phyloP scores from a whole-genome alignment of 2,888 invertebrate species.

The Phymatocera aterrima region DNA sequence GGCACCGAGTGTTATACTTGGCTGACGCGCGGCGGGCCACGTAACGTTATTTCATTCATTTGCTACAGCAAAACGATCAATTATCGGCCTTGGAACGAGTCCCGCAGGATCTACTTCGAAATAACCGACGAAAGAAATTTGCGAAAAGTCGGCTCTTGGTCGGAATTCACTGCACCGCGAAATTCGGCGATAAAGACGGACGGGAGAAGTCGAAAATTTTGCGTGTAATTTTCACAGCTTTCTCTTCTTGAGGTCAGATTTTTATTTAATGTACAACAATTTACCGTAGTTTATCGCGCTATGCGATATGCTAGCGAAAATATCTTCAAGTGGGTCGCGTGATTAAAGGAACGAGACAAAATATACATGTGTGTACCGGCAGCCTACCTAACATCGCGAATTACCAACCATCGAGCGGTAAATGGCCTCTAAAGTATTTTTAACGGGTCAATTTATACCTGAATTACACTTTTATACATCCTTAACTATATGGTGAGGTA shows the following conservation, averaged over 20 bases:
- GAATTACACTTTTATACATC: background rate
- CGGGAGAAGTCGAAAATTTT: no score
- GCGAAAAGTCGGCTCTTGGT: no score
- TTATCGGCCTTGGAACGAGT: background rate
- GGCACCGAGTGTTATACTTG: background rate
- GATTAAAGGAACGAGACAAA: slow-evolving; percentile 33
- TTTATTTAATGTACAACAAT: background rate
- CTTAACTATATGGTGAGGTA: background rate
- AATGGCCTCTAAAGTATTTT: slow-evolving; percentile 18
- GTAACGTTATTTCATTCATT: background rate
- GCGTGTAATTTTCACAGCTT: no score
- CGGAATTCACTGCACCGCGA: no score
- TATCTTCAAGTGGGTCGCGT: slow-evolving; percentile 26
- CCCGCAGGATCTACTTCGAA: no score
- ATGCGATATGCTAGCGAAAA: background rate
- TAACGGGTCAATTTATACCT: slow-evolving; percentile 17
- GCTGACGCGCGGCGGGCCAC: background rate
- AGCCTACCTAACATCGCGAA: background rate
- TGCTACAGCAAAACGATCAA: background rate
- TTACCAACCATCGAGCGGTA: background rate
- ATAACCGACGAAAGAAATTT: no score
- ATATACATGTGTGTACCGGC: background rate
- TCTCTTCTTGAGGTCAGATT: no score
- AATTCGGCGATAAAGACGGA: no score
- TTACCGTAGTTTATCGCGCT: background rate